Base-by-base conservation (phyloP, 23 tunicate genomes). In the Trididemnum miniatum region DNA sequence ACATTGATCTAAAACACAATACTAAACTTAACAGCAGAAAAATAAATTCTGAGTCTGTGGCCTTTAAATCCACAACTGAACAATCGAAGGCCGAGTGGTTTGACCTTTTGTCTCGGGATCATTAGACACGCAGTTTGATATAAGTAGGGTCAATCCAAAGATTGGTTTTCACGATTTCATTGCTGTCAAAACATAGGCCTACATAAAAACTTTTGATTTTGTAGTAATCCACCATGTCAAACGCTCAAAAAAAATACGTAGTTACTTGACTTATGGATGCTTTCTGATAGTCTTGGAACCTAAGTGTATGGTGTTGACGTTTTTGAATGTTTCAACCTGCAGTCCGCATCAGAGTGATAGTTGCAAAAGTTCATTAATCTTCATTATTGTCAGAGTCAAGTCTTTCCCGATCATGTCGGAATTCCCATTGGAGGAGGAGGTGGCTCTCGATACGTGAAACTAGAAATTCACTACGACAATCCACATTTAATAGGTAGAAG, bases 391-490 rank as follows among this genome's bases (percentile, higher is more conserved):
- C 67, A 62, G 67, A 4, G 25, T 4, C 4, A 12, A 4, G 4
- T n/a, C 27, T n/a, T 20, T 62, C 67, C 67, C 22, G 67, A 62
- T 20, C 27, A 62, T n/a, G 67, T 62, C 5, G 67, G 67, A 62
- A 4, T 62, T 15, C 67, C 67, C 20, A 62, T 62, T 20, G 67
- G 67, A 62, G 67, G 22, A 62, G 26, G 5, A 25, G 5, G 22
- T 26, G 27, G 5, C 20, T 4, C 25, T 12, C 20, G 26, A 20
- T 62, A 12, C 22, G 67, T 62, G 5, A n/a, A 62, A 62, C 29
- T 62, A 12, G 67, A 62, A 62, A 62, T 62, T 15, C 67, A 62
- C 67, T 62, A 62, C 67, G 67, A 62, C 22, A 62, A 62, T 26
- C 67, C 67, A 5, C 22, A 4, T 20, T 26, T 62, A 62, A n/a